phyloP scores from a whole-genome alignment of 2,888 invertebrate species.

The Eutolmus rufibarbis region DNA sequence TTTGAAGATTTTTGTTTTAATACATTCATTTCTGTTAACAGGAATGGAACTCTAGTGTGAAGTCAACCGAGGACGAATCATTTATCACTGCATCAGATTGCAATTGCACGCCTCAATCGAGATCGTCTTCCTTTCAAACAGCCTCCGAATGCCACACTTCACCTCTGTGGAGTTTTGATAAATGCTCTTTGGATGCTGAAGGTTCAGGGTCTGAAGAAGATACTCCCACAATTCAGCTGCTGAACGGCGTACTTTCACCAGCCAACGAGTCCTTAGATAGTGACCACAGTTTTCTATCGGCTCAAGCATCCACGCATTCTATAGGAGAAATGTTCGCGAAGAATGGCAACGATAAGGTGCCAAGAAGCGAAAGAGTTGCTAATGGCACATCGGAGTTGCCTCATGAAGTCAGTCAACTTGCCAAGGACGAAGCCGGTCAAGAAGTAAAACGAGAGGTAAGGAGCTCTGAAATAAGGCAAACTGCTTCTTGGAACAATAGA shows the following conservation, averaged over 20 bases:
- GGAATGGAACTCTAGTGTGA: constrained; percentile 61
- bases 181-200: constrained; percentile 61
- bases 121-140: constrained; percentile 74
- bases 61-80: constrained; percentile 68
- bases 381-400: neutral
- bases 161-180: constrained; percentile 67
- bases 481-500: constrained; percentile 64
- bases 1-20: neutral
- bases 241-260: constrained; percentile 54
- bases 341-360: constrained; percentile 4
- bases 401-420: neutral
- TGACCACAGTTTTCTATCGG: constrained; percentile 59
- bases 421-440: neutral
- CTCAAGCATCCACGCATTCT: constrained; percentile 50
- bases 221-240: constrained; percentile 41
- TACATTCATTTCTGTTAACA: constrained; percentile 47
- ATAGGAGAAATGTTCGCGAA: neutral
- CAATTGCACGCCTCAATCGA: constrained; percentile 70
- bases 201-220: constrained; percentile 44
- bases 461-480: constrained; percentile 52
- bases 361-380: neutral
- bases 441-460: constrained; percentile 47
- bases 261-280: constrained; percentile 60
- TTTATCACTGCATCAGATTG: constrained; percentile 75
- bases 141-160: constrained; percentile 72